Evolutionary conservation across 2,113 vertebrate species (phyloP).

Genomic region (Oryctolagus cuniculus): mOryCun1.1 NC_091445.1:93448001-93448500

Average conservation of each 20-base stretch:
- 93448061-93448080: not conserved
- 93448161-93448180: not conserved
- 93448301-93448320: no score
- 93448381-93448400: not conserved
- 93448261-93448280: rapidly evolving
- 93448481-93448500: not conserved
- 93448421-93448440: rapidly evolving
- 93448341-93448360: rapidly evolving
- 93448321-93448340: no score
- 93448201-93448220: not conserved
- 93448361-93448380: rapidly evolving
- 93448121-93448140: not conserved
- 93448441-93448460: not conserved
- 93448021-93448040: not conserved
- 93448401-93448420: not conserved
- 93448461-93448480: not conserved
- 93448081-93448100: not conserved
- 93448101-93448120: not conserved
- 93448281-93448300: rapidly evolving
- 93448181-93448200: not conserved
- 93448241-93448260: not conserved
- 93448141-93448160: rapidly evolving
- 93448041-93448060: constrained; percentile 2
- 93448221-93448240: not conserved
- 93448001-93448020: not conserved